Conservation (phyloP, 2,888 invertebrate genomes). For the Steromphala cineraria region DNA sequence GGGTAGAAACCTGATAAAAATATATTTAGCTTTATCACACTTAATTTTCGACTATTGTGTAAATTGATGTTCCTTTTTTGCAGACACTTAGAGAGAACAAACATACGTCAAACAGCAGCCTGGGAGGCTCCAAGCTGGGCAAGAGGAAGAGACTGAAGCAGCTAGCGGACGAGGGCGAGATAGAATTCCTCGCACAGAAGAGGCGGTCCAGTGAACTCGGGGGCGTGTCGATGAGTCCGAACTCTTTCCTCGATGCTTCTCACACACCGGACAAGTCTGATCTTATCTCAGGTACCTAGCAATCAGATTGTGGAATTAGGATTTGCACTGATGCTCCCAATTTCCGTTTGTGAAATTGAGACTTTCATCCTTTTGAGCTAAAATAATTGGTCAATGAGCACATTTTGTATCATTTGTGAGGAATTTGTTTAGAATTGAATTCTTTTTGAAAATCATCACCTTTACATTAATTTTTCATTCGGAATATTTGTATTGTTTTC, state of each 20-base stretch:
- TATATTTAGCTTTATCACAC: too few relatives aligned
- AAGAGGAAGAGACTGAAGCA: slow-evolving; percentile 88
- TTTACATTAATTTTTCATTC: too few relatives aligned
- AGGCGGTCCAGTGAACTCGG: slow-evolving; percentile 91
- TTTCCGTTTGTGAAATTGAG: too few relatives aligned
- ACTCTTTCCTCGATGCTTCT: slow-evolving; percentile 91
- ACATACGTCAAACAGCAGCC: slow-evolving; percentile 48
- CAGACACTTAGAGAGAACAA: slow-evolving; percentile 30
- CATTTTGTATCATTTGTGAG: too few relatives aligned
- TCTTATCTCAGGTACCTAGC: slow-evolving; percentile 34
- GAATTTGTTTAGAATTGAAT: too few relatives aligned
- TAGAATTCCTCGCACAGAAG: slow-evolving; percentile 79
- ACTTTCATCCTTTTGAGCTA: too few relatives aligned
- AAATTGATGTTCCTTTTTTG: not conserved
- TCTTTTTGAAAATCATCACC: too few relatives aligned
- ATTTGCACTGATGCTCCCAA: too few relatives aligned
- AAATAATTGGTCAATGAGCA: too few relatives aligned
- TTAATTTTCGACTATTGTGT: not conserved
- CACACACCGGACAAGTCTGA: slow-evolving; percentile 75
- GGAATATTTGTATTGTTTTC: too few relatives aligned
- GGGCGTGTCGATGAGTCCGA: slow-evolving; percentile 87
- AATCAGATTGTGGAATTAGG: not conserved
- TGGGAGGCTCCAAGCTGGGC: slow-evolving; percentile 77
- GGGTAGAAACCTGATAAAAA: too few relatives aligned
- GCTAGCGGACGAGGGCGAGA: slow-evolving; percentile 76